phyloP scores from a whole-genome alignment of 2,888 invertebrate species.

The Polyploca ridens region DNA sequence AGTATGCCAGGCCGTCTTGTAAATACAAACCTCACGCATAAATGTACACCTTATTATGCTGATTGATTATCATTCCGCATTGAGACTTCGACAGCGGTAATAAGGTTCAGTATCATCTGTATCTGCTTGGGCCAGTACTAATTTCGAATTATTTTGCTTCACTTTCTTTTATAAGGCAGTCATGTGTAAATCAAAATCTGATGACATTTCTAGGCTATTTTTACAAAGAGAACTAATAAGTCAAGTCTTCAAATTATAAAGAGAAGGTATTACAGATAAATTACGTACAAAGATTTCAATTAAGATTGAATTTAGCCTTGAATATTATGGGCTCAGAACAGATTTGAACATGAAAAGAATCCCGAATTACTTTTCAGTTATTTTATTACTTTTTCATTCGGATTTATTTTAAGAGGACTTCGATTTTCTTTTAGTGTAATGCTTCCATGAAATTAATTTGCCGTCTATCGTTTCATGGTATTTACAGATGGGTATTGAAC shows the following conservation, averaged over 20 bases:
- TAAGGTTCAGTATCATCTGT: no score
- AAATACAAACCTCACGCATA: no score
- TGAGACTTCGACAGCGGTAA: no score
- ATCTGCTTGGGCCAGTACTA: no score
- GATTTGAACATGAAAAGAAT: constrained; percentile 15
- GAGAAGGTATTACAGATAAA: background rate
- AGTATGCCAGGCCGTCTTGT: no score
- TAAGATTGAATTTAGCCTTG: constrained; percentile 12
- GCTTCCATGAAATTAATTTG: background rate
- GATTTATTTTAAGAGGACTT: constrained; percentile 8
- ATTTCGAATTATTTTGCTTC: no score
- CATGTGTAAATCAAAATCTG: background rate
- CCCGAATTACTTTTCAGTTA: constrained; percentile 20
- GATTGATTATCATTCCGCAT: no score
- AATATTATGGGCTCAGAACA: constrained; percentile 15
- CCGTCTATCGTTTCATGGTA: background rate
- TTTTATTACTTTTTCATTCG: constrained; percentile 17
- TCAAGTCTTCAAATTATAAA: background rate
- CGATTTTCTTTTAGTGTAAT: background rate
- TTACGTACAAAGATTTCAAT: constrained; percentile 15
- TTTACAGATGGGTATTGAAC: background rate
- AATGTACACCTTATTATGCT: no score
- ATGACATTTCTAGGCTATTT: background rate
- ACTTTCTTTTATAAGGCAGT: no score
- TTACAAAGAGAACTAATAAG: background rate